A percentile compares a stretch with the other conserved stretches of the same genome.
phyloP scores from a whole-genome alignment of 2,113 vertebrate genomes.

The Salvelinus namaycush region DNA sequence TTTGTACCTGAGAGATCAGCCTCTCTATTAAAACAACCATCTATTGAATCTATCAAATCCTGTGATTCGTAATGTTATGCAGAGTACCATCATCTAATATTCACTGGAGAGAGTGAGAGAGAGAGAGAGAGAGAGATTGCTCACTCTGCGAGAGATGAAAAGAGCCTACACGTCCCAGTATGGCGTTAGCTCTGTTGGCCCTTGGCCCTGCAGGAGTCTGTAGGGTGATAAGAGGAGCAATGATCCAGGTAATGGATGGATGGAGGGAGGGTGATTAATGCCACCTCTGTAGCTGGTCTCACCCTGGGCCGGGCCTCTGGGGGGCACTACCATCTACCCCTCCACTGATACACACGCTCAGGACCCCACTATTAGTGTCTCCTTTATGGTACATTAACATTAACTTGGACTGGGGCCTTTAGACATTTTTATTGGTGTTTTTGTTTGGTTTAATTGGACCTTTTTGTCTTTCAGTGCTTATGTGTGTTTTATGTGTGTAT shows the following conservation, averaged over 20 bases:
- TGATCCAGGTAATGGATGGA: constrained; percentile 6
- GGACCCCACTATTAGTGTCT: neutral
- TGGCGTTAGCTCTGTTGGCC: neutral
- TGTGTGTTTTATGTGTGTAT: too few relatives aligned
- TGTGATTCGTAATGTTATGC: too few relatives aligned
- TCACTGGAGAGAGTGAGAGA: neutral
- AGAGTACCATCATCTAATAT: too few relatives aligned
- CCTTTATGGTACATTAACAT: neutral
- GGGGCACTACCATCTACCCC: neutral
- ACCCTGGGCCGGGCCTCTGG: neutral
- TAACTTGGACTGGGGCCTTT: neutral
- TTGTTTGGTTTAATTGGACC: neutral
- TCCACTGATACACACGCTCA: neutral
- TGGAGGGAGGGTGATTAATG: constrained; percentile 21
- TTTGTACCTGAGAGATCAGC: too few relatives aligned
- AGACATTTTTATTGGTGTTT: neutral
- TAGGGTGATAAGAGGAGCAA: neutral
- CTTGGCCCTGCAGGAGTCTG: neutral
- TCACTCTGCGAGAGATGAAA: neutral
- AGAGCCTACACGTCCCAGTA: neutral
- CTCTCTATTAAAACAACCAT: too few relatives aligned
- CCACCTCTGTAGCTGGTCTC: constrained; percentile 1
- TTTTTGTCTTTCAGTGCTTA: neutral
- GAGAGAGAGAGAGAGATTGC: too few relatives aligned
- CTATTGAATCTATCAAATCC: too few relatives aligned